A percentile compares a stretch with the other conserved stretches of the same genome.
These are phyloP conservation scores for Taeniopygia guttata DNA, from an alignment of 2,797 vertebrate genomes.

Conservation along the genomic window DNA sequence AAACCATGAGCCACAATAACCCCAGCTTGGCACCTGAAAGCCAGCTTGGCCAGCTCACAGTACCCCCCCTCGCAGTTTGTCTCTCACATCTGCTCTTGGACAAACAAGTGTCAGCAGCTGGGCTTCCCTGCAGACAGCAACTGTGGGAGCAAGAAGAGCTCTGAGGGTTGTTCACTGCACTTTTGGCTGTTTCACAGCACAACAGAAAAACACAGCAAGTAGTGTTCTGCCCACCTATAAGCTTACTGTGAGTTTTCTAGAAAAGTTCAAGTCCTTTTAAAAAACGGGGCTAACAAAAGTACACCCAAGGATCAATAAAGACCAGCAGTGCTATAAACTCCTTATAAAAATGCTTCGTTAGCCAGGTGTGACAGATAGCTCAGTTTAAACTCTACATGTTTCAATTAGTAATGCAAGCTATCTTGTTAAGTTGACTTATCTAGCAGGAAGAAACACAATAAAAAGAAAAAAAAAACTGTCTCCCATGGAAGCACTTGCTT, in stretches of 20 bases:
- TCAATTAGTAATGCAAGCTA: neutral
- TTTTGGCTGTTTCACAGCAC: neutral
- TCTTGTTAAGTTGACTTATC: neutral
- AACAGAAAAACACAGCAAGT: neutral
- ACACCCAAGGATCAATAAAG: neutral
- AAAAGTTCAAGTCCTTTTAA: neutral
- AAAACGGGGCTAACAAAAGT: neutral
- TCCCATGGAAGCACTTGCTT: neutral
- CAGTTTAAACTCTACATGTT: neutral
- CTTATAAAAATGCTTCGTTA: neutral
- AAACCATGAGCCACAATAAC: neutral
- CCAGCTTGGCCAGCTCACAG: neutral
- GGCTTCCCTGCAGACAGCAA: neutral
- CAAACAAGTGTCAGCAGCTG: neutral
- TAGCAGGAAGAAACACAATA: neutral
- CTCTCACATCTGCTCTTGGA: neutral
- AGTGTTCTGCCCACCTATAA: neutral
- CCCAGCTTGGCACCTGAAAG: neutral
- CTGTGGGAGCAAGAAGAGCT: neutral
- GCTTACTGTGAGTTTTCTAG: neutral
- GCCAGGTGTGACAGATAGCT: neutral
- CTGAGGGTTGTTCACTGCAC: neutral
- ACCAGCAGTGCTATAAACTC: neutral
- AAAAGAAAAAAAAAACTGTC: neutral
- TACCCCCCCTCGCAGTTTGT: neutral